Evolutionary conservation across 2,888 invertebrate species (phyloP).

Genomic region (Xiphydria camelus): DNA sequence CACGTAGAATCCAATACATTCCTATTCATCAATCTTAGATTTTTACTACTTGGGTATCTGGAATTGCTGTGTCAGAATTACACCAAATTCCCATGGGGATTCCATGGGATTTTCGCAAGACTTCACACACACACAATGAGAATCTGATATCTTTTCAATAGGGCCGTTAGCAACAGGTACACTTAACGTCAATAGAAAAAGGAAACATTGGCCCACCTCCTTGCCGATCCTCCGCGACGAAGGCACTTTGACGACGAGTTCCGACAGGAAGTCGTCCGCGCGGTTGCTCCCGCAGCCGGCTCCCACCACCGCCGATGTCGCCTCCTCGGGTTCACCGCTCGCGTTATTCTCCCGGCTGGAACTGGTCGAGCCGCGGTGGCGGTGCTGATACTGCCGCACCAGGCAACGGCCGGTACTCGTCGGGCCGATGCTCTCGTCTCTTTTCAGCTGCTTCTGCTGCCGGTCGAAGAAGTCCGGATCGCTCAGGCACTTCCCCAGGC

Average conservation of each 20-base stretch:
- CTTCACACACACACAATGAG: too few species aligned
- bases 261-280: slow-evolving; percentile 33
- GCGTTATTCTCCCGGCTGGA: slow-evolving; percentile 31
- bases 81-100: too few species aligned
- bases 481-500: slow-evolving; percentile 45
- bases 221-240: slow-evolving; percentile 16
- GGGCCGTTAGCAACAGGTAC: too few species aligned
- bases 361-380: slow-evolving; percentile 32
- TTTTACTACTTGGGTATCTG: too few species aligned
- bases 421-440: slow-evolving; percentile 21
- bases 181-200: too few species aligned
- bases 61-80: too few species aligned
- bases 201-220: slow-evolving; percentile 9
- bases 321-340: slow-evolving; percentile 32
- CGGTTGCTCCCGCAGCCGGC: slow-evolving; percentile 17
- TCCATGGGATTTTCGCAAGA: too few species aligned
- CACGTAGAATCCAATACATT: too few species aligned
- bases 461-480: slow-evolving; percentile 42
- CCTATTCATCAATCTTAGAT: too few species aligned
- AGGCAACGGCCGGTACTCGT: slow-evolving; percentile 11
- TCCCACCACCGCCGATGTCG: slow-evolving; percentile 32
- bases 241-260: slow-evolving; percentile 40
- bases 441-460: slow-evolving; percentile 20
- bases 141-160: too few species aligned
- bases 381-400: too few species aligned